Percentiles rank a stretch among this genome's conserved stretches.
Conservation (phyloP, 2,797 vertebrate genomes). For the Ficedula albicollis region DNA sequence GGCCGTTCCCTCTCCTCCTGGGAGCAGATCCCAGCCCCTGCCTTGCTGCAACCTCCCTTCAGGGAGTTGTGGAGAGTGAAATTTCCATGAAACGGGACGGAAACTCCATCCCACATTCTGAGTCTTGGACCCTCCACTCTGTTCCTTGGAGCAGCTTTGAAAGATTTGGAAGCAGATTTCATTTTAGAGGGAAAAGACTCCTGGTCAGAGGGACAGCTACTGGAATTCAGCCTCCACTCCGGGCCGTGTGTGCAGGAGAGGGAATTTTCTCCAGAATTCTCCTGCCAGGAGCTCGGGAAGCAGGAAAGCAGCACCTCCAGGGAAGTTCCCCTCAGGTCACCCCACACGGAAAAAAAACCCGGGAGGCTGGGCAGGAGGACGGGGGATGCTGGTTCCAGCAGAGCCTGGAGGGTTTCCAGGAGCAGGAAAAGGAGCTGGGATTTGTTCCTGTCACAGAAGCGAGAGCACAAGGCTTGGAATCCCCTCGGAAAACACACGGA, state of each 20-base stretch:
- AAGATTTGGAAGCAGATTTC: background rate
- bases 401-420: background rate
- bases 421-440: background rate
- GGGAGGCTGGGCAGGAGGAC: background rate
- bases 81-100: rapidly evolving
- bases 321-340: conserved; percentile 53
- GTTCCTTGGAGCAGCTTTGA: background rate
- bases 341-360: background rate
- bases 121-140: background rate
- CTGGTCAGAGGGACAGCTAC: rapidly evolving
- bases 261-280: rapidly evolving
- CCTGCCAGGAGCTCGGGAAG: background rate
- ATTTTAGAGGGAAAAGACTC: background rate
- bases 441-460: background rate
- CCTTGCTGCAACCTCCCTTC: background rate
- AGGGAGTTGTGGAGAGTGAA: rapidly evolving
- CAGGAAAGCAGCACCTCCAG: background rate
- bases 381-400: background rate
- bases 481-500: background rate
- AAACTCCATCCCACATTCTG: background rate
- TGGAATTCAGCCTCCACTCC: background rate
- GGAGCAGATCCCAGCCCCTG: rapidly evolving
- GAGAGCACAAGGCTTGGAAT: background rate
- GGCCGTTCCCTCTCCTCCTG: background rate
- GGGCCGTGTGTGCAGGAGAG: rapidly evolving